Conservation (phyloP, 2,797 vertebrate species). For the Sebastes ruberrimus region DNA sequence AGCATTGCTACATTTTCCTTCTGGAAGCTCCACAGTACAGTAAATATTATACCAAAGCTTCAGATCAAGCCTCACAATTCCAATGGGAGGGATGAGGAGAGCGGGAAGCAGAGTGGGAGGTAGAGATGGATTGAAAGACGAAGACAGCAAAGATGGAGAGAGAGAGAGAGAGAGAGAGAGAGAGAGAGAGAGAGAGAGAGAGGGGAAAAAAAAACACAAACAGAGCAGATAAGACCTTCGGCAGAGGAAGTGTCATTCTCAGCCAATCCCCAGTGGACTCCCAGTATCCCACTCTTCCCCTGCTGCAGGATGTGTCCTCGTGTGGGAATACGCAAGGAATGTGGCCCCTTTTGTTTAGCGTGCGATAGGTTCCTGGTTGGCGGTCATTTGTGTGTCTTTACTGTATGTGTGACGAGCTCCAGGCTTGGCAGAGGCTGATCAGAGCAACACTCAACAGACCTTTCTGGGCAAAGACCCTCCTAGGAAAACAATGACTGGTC, state of each 20-base stretch:
- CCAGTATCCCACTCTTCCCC: constrained; percentile 74
- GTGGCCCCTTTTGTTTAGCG: constrained; percentile 81
- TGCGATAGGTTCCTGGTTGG: constrained; percentile 74
- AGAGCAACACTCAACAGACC: constrained; percentile 60
- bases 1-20: constrained; percentile 11
- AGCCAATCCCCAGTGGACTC: constrained; percentile 73
- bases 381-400: constrained; percentile 66
- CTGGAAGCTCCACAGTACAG: background rate
- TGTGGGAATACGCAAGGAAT: constrained; percentile 84
- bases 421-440: constrained; percentile 71
- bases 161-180: constrained; percentile 29
- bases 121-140: constrained; percentile 60
- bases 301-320: constrained; percentile 80
- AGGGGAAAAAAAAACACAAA: constrained; percentile 59
- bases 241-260: constrained; percentile 80
- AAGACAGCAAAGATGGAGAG: constrained; percentile 52
- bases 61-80: constrained; percentile 39
- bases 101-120: constrained; percentile 55
- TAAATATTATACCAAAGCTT: constrained; percentile 37
- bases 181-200: constrained; percentile 4
- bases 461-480: constrained; percentile 71
- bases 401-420: constrained; percentile 65
- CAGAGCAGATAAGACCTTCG: constrained; percentile 77
- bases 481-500: constrained; percentile 63
- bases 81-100: constrained; percentile 46